Conservation (phyloP, 2,113 vertebrate genomes). For the Tautogolabrus adspersus region DNA sequence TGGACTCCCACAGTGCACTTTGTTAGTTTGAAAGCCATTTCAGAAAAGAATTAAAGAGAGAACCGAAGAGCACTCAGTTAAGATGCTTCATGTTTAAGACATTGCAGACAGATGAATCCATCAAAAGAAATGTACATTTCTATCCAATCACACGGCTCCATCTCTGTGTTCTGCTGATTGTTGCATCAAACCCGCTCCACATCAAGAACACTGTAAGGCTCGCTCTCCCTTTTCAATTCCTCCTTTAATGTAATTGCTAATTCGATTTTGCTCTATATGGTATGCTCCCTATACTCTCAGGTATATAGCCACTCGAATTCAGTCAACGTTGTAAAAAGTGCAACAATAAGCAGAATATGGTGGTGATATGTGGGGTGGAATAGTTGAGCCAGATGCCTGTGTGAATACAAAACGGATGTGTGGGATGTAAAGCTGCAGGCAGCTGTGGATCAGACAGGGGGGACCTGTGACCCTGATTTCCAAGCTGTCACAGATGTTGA, state of each 20-base stretch:
- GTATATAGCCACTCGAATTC: conserved; percentile 20
- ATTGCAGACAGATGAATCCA: conserved; percentile 6
- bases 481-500: conserved; percentile 44
- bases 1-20: conserved; percentile 15
- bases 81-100: conserved; percentile 36
- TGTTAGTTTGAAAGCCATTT: conserved; percentile 7
- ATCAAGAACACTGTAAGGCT: not conserved
- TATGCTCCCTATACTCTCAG: not conserved
- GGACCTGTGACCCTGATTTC: conserved; percentile 53
- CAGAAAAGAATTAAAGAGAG: not conserved
- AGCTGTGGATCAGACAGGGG: conserved; percentile 11
- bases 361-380: not conserved
- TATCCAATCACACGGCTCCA: conserved; percentile 6
- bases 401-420: conserved; percentile 24
- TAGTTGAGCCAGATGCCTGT: conserved; percentile 4
- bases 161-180: conserved; percentile 8
- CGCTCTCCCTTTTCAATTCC: conserved; percentile 13
- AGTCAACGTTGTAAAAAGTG: conserved; percentile 39
- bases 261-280: conserved; percentile 35
- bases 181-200: conserved; percentile 21
- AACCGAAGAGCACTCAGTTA: not conserved
- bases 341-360: conserved; percentile 22
- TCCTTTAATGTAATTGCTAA: conserved; percentile 37
- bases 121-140: not conserved
- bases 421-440: conserved; percentile 17